Conservation (phyloP, 2,113 vertebrate species). For the Festucalex cinctus region DNA sequence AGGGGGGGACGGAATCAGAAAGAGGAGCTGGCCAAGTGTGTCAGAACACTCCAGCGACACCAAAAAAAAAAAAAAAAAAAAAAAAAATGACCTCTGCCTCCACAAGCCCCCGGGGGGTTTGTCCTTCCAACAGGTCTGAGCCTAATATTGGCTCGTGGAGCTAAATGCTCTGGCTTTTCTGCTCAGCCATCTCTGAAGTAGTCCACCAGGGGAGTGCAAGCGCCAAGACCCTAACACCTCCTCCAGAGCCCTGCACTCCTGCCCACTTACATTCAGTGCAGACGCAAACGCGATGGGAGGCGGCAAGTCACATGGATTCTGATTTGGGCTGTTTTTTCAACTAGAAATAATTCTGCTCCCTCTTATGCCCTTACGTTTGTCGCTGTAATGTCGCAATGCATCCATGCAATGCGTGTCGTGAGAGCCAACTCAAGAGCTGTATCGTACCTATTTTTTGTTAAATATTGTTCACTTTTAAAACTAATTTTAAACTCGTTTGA, state of each 20-base stretch:
- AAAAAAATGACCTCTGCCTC: conserved; percentile 41
- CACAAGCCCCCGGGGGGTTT: conserved; percentile 28
- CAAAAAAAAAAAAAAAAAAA: conserved; percentile 2
- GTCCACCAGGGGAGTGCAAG: conserved; percentile 17
- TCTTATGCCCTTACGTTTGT: background rate
- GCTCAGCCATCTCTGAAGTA: conserved; percentile 43
- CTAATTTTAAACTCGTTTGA: too few relatives aligned
- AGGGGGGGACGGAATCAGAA: conserved; percentile 37
- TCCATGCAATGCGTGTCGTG: background rate
- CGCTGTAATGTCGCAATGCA: background rate
- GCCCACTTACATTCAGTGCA: conserved; percentile 15
- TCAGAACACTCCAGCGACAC: conserved; percentile 39
- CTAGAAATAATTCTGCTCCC: background rate
- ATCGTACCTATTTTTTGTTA: too few relatives aligned
- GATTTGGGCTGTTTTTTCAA: background rate
- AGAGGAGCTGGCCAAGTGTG: conserved; percentile 44
- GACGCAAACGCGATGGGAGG: background rate
- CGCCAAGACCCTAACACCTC: conserved; percentile 14
- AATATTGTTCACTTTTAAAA: too few relatives aligned
- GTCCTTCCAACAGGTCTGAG: conserved; percentile 53
- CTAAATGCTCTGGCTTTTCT: conserved; percentile 42
- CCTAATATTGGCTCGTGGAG: conserved; percentile 58
- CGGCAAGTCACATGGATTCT: background rate
- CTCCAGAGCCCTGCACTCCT: conserved; percentile 5
- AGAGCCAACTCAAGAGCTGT: background rate